A percentile compares a stretch with the other conserved stretches of the same genome.
Evolutionary conservation across 2,888 invertebrate species (phyloP).

Genomic region (Metalampra italica): DNA sequence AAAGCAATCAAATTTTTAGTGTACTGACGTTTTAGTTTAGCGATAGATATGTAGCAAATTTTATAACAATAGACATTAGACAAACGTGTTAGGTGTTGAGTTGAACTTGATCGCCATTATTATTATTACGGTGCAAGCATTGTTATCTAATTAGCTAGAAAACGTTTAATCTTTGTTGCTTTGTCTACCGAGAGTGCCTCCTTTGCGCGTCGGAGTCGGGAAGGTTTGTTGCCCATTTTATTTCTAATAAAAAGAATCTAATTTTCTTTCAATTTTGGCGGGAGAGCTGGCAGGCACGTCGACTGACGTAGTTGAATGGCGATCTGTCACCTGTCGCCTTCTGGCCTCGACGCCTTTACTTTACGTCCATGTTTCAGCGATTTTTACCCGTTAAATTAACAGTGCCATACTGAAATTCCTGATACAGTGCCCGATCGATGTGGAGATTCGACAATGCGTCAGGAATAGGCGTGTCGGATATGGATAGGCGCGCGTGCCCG

Average conservation of each 20-base stretch:
- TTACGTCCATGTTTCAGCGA: constrained; percentile 53
- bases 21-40: too few species aligned
- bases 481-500: constrained; percentile 69
- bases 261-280: constrained; percentile 67
- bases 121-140: not conserved
- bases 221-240: not conserved
- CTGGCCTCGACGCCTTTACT: constrained; percentile 47
- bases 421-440: constrained; percentile 52
- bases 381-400: constrained; percentile 57
- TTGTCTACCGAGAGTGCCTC: not conserved
- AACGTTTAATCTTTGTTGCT: not conserved
- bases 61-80: too few species aligned
- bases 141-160: not conserved
- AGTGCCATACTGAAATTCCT: constrained; percentile 61
- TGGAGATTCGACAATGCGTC: constrained; percentile 66
- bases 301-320: constrained; percentile 34
- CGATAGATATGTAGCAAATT: too few species aligned
- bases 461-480: constrained; percentile 58
- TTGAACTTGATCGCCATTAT: not conserved
- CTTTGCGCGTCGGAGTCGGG: not conserved
- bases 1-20: too few species aligned
- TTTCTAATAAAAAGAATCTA: constrained; percentile 4
- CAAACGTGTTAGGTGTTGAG: not conserved
- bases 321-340: constrained; percentile 66
- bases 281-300: constrained; percentile 54